Evolutionary conservation across 2,113 vertebrate species (phyloP), one percentile per base, ranked within the genome.

Genomic region (Lophotis ruficrista): DNA sequence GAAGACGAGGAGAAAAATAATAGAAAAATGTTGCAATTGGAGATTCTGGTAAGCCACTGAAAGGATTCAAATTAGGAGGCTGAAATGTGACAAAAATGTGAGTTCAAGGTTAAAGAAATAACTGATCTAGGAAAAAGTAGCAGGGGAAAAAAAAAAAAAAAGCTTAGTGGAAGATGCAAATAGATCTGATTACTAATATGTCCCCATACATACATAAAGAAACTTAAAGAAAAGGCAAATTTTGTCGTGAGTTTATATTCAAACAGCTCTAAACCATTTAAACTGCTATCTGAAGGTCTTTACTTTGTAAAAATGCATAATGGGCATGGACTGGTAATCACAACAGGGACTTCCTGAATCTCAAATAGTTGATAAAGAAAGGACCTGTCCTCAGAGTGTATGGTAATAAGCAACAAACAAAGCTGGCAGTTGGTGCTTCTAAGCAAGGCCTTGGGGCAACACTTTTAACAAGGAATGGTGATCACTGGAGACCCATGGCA

Each of bases 401-500:
- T 94, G 89, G 79, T 96, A 96, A 97, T 97, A 81, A 94, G 89
- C 91, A 95, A 91, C 94, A 94, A 95, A 93, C 92, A 97, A 93
- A 96, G 87, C 96, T 94, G 93, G 81, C 33, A 10, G 91, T 87
- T 94, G 95, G 95, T 31, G 83, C 94, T 94, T 96, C 95, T 94
- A 96, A 97, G 95, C 77, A 82, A 96, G 93, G 93, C 96, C 95
- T 96, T 97, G 95, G 91, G 95, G 95, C 94, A 89, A 96, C 89
- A 93, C 94, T 97, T 97, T 95, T 94, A 96, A 96, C 95, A 93
- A 84, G 77, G 87, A 95, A 31, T 68, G 83, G 87, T 93, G 96
- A 97, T 96, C 94, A 95, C 93, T 94, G 91, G 96, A 95, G 96
- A 96, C 95, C 87, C 66, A 71, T 84, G 77, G 89, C 95, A 91